Conservation (phyloP, 2,888 invertebrate genomes). For the Plagiodera versicolora region DNA sequence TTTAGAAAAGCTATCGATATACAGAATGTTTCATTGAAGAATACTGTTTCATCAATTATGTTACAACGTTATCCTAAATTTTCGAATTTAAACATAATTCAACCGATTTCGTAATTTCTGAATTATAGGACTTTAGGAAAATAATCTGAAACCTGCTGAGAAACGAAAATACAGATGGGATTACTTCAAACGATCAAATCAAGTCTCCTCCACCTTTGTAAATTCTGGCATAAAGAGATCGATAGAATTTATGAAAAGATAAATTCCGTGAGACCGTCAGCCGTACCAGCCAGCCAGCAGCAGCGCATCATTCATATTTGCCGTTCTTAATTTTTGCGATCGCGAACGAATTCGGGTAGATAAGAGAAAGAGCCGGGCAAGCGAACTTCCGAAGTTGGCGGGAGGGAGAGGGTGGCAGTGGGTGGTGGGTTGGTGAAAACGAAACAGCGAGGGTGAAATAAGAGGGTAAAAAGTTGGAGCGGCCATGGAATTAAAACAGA, state of each 20-base stretch:
- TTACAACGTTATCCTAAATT: too few relatives aligned
- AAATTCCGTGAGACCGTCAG: neutral
- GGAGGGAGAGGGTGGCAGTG: slow-evolving; percentile 16
- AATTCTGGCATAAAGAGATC: neutral
- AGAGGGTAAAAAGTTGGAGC: slow-evolving; percentile 56
- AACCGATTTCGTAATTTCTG: too few relatives aligned
- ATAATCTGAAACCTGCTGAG: too few relatives aligned
- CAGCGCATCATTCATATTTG: slow-evolving; percentile 15
- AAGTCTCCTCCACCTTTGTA: too few relatives aligned
- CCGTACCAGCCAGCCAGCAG: neutral
- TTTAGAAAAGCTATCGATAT: too few relatives aligned
- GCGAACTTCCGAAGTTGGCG: slow-evolving; percentile 20
- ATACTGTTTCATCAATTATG: too few relatives aligned
- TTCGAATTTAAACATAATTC: too few relatives aligned
- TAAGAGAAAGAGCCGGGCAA: slow-evolving; percentile 27
- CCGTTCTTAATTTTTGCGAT: slow-evolving; percentile 31
- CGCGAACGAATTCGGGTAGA: slow-evolving; percentile 34
- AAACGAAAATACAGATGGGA: too few relatives aligned
- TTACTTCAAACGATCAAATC: too few relatives aligned
- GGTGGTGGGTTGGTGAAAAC: slow-evolving; percentile 33
- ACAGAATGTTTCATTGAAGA: too few relatives aligned
- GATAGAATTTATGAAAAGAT: neutral
- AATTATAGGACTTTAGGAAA: too few relatives aligned
- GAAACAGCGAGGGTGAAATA: slow-evolving; percentile 53
- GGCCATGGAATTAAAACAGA: slow-evolving; percentile 55